Percentiles rank a stretch among this genome's conserved stretches.
Conservation (phyloP, 1,140 invertebrate genomes). For the Adoxophyes honmai region DNA sequence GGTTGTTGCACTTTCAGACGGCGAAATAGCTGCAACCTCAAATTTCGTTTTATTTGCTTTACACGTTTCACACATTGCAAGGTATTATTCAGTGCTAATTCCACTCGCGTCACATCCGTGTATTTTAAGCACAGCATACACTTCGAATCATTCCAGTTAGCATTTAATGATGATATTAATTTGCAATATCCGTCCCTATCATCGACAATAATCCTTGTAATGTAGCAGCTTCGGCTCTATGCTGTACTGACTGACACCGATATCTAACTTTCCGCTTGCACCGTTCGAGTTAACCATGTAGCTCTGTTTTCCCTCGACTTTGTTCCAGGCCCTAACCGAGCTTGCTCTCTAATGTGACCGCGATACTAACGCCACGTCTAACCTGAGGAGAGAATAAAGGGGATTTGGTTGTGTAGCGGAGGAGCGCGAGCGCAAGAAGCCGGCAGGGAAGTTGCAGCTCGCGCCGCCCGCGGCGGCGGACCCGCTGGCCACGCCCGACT, state of each 20-base stretch:
- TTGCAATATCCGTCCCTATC: background rate
- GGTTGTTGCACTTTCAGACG: slow-evolving; percentile 30
- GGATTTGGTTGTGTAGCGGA: slow-evolving; percentile 75
- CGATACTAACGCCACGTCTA: slow-evolving; percentile 73
- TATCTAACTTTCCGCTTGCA: slow-evolving; percentile 68
- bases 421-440: slow-evolving; percentile 59
- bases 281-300: slow-evolving; percentile 62
- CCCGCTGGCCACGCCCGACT: slow-evolving; percentile 69
- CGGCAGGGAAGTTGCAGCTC: slow-evolving; percentile 60
- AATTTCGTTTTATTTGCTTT: slow-evolving; percentile 52
- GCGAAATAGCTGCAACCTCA: slow-evolving; percentile 28
- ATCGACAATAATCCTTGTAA: slow-evolving; percentile 60
- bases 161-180: background rate
- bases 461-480: slow-evolving; percentile 44
- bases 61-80: slow-evolving; percentile 61
- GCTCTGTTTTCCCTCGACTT: slow-evolving; percentile 74
- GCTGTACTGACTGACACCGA: slow-evolving; percentile 51
- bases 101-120: slow-evolving; percentile 22
- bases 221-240: slow-evolving; percentile 42
- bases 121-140: slow-evolving; percentile 16
- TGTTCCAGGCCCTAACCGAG: slow-evolving; percentile 78
- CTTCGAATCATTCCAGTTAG: background rate
- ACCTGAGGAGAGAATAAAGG: slow-evolving; percentile 70
- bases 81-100: slow-evolving; percentile 51
- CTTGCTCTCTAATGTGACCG: slow-evolving; percentile 78